Evolutionary conservation across 2,113 vertebrate genomes (phyloP).

Genomic region (Micronisus gabar): DNA sequence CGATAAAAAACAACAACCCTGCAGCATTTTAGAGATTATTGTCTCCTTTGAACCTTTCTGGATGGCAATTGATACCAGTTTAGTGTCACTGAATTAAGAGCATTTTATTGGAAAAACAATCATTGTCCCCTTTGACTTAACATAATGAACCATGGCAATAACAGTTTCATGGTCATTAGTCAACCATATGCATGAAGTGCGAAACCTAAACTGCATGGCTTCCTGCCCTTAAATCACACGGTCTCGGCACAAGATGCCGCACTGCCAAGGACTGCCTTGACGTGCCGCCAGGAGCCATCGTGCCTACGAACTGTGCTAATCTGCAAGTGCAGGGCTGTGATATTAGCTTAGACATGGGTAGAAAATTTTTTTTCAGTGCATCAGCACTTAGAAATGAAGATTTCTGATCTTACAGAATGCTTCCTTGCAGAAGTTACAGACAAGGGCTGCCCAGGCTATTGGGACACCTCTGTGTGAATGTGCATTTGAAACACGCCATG

Average conservation of each 20-base stretch:
- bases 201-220: neutral
- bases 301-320: neutral
- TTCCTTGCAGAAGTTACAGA: neutral
- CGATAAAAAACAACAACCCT: neutral
- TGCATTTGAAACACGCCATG: neutral
- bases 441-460: neutral
- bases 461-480: neutral
- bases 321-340: neutral
- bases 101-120: neutral
- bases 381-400: neutral
- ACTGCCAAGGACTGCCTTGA: neutral
- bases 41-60: neutral
- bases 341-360: neutral
- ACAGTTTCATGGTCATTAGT: neutral
- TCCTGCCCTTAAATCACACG: neutral
- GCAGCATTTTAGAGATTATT: neutral
- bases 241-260: rapidly evolving
- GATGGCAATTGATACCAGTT: neutral
- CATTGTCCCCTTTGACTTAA: neutral
- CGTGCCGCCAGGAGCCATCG: rapidly evolving
- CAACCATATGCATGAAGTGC: neutral
- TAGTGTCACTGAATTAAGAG: neutral
- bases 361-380: neutral
- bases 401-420: neutral
- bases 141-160: neutral